Base-by-base conservation (phyloP, 2,797 vertebrate genomes). In the Cetoscarus ocellatus region DNA sequence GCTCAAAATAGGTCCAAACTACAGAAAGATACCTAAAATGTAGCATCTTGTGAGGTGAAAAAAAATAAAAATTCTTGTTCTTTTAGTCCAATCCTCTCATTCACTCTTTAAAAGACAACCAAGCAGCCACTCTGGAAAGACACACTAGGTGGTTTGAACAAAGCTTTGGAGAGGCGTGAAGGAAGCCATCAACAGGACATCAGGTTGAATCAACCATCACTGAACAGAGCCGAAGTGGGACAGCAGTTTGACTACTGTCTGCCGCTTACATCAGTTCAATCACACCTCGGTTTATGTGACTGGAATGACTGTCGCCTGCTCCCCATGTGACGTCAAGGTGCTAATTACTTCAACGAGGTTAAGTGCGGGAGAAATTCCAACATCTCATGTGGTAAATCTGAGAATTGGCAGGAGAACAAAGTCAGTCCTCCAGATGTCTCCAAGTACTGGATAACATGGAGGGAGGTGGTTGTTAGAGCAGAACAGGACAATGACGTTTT, bases 271-370 rank as follows among this genome's bases (percentile, higher is more conserved):
- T 63, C 40, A 8, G 13, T 60, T 76, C 58, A 49, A 70, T 73
- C 61, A 52, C 77, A 74, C 61, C 55, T 69, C 39, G 10, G 10
- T 42, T 66, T 62, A 54, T 72, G 61, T 12, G 44, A 59, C 60
- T 70, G 19, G 18, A 15, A 15, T 57, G 57, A 53, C 49, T 70
- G 70, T 75, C 57, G 45, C 64, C n/a, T 34, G 65, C 11, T 50
- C 63, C 60, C 64, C 44, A 15, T 79, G 70, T 47, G 63, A 76
- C 19, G 68, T 70, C 42, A n/a, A 67, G 48, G 80, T 83, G 85
- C 52, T 57, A 86, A 76, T 38, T 48, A 48, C 55, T 70, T 39
- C 45, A 40, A 56, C 19, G 8, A 62, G 55, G 55, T 58, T 49
- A 62, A 68, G 50, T 55, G 44, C 56, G 14, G 19, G 3, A 56